Conservation (phyloP, 1,140 invertebrate genomes). For the Thaumetopoea pityocampa region DNA sequence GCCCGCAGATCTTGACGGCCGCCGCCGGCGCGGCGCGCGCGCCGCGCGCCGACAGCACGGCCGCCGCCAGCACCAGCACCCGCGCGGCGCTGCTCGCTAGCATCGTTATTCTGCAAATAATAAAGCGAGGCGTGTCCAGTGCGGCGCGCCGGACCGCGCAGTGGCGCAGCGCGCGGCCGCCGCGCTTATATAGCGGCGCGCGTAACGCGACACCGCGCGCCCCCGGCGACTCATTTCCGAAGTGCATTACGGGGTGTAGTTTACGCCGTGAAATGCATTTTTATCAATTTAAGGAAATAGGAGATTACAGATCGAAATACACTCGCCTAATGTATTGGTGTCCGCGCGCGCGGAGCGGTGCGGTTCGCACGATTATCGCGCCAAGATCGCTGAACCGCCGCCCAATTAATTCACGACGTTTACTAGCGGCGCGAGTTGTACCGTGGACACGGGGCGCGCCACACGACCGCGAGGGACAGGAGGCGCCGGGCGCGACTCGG, state of each 20-base stretch:
- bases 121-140: background rate
- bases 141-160: slow-evolving; percentile 9
- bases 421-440: slow-evolving; percentile 27
- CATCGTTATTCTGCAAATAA: slow-evolving; percentile 41
- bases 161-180: slow-evolving; percentile 47
- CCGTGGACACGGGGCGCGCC: no score
- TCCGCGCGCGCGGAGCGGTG: slow-evolving; percentile 6
- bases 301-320: slow-evolving; percentile 6
- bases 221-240: slow-evolving; percentile 67
- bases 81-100: slow-evolving; percentile 37
- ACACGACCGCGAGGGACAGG: no score
- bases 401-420: slow-evolving; percentile 32
- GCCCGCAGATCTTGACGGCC: slow-evolving; percentile 51
- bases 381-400: slow-evolving; percentile 16
- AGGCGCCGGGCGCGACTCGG: no score
- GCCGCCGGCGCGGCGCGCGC: slow-evolving; percentile 35
- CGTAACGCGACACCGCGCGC: slow-evolving; percentile 56
- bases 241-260: slow-evolving; percentile 38
- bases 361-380: slow-evolving; percentile 21
- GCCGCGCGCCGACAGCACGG: slow-evolving; percentile 35
- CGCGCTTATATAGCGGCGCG: slow-evolving; percentile 66
- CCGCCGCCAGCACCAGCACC: slow-evolving; percentile 35
- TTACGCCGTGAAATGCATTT: slow-evolving; percentile 35
- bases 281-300: slow-evolving; percentile 22
- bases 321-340: slow-evolving; percentile 1